Evolutionary conservation across 1,140 invertebrate species (phyloP).

Genomic region (Trichomalopsis sarcophagae): DNA sequence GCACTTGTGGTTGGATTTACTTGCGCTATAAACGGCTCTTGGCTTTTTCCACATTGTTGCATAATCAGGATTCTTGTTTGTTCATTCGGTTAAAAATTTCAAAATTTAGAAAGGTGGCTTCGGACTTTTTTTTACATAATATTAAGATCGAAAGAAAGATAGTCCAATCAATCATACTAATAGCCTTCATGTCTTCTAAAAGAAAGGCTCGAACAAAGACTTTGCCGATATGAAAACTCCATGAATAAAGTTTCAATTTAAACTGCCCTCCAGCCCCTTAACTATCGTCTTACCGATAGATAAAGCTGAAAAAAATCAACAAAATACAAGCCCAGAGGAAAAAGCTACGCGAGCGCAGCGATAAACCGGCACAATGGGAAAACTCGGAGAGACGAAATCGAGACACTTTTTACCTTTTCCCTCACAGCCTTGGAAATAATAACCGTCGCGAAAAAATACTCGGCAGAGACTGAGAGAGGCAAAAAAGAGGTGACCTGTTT

Average conservation of each 20-base stretch:
- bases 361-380: slow-evolving; percentile 1
- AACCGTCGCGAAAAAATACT: not conserved
- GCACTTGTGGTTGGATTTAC: too few relatives aligned
- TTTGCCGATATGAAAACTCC: too few relatives aligned
- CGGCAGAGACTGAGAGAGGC: not conserved
- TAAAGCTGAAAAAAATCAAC: not conserved
- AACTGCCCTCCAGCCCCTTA: not conserved
- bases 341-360: not conserved
- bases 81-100: too few relatives aligned
- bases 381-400: slow-evolving; percentile 5
- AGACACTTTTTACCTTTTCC: slow-evolving; percentile 12
- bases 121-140: too few relatives aligned
- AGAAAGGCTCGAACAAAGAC: too few relatives aligned
- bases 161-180: too few relatives aligned
- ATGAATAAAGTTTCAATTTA: not conserved
- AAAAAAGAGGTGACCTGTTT: not conserved
- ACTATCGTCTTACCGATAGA: not conserved
- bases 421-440: not conserved
- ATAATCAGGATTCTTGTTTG: too few relatives aligned
- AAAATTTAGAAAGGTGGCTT: too few relatives aligned
- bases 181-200: too few relatives aligned
- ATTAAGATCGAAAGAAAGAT: too few relatives aligned
- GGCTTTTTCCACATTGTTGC: too few relatives aligned
- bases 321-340: not conserved
- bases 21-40: too few relatives aligned